phyloP scores from a whole-genome alignment of 1,140 invertebrate species.

The Formica selysi region DNA sequence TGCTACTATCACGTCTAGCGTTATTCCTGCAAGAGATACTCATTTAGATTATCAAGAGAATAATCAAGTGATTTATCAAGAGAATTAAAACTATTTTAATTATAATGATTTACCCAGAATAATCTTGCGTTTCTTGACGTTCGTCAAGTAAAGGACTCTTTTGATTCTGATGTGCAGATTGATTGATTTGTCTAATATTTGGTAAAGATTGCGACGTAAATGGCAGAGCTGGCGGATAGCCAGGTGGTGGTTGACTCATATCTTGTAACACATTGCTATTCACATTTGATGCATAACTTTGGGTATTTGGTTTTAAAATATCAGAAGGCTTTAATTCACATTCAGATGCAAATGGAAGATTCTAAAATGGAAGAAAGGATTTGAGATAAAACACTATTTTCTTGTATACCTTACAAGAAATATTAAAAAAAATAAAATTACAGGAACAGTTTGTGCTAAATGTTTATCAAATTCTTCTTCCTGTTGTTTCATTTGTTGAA shows the following conservation, averaged over 20 bases:
- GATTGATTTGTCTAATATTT: conserved; percentile 77
- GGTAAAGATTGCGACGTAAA: conserved; percentile 81
- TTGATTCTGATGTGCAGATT: conserved; percentile 77
- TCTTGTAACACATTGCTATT: conserved; percentile 85
- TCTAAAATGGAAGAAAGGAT: conserved; percentile 82
- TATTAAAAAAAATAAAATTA: conserved; percentile 78
- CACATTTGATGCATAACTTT: conserved; percentile 80
- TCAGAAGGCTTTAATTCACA: conserved; percentile 89
- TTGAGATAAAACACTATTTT: background rate
- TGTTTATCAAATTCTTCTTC: conserved; percentile 94
- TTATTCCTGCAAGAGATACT: conserved; percentile 64
- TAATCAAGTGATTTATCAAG: conserved; percentile 9
- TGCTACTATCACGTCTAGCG: conserved; percentile 83
- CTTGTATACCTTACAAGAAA: background rate
- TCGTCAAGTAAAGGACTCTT: conserved; percentile 84
- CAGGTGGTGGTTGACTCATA: conserved; percentile 88
- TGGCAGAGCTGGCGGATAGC: conserved; percentile 85
- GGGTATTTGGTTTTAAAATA: conserved; percentile 82
- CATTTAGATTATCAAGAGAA: background rate
- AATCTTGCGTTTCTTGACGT: conserved; percentile 75
- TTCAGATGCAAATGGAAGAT: conserved; percentile 90
- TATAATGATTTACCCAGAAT: conserved; percentile 68
- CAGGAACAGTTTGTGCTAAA: conserved; percentile 90
- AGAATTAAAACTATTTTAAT: background rate
- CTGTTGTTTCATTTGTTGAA: conserved; percentile 91